phyloP scores from a whole-genome alignment of 1,140 invertebrate genomes.

The Trialeurodes vaporariorum region DNA sequence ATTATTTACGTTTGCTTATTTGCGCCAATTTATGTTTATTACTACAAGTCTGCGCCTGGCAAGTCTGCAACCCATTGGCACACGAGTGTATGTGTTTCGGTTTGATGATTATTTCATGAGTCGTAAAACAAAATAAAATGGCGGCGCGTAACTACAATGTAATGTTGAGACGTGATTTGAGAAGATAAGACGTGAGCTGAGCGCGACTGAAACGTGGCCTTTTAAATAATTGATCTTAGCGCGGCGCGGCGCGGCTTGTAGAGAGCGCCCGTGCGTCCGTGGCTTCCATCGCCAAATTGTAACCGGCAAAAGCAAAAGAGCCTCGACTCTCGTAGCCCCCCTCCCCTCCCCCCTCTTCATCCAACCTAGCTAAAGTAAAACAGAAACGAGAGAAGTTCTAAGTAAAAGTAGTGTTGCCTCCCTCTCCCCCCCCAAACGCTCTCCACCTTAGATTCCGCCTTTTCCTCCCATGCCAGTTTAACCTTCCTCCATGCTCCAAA shows the following conservation, averaged over 20 bases:
- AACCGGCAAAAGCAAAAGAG: too few species aligned
- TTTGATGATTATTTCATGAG: background rate
- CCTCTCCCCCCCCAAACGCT: too few species aligned
- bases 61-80: background rate
- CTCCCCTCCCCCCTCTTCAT: background rate
- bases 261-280: background rate
- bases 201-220: background rate
- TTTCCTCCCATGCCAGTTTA: background rate
- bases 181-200: background rate
- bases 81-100: background rate
- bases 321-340: background rate
- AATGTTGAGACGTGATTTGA: background rate
- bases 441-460: background rate
- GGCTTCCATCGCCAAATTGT: too few species aligned
- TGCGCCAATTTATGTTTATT: background rate
- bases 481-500: background rate
- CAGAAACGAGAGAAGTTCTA: background rate
- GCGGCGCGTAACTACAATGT: background rate
- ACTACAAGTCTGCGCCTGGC: background rate
- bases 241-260: background rate
- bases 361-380: background rate
- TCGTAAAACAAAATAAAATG: constrained; percentile 1
- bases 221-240: constrained; percentile 1
- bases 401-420: background rate
- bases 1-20: background rate